These are phyloP conservation scores for Eupithecia pulchellata DNA, from an alignment of 2,888 invertebrate species.

Conservation along the genomic window DNA sequence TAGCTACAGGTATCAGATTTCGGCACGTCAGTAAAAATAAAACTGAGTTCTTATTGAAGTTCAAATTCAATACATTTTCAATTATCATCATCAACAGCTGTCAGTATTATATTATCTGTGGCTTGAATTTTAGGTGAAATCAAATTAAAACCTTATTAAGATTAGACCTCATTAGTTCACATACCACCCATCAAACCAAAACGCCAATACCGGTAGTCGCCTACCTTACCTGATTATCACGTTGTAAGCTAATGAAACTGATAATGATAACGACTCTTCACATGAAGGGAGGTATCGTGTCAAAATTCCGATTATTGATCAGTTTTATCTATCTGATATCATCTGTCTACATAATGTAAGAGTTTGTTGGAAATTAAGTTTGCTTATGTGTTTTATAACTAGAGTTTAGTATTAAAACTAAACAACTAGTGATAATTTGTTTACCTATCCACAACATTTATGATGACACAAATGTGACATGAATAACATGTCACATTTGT, in stretches of 20 bases:
- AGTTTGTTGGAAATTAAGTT: neutral
- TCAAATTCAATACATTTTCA: neutral
- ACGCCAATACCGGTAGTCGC: neutral
- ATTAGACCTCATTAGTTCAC: no score
- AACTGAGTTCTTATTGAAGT: neutral
- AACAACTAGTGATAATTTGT: no score
- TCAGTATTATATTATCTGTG: neutral
- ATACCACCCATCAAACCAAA: neutral
- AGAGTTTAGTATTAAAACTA: neutral
- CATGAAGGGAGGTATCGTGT: neutral
- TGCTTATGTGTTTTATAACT: neutral
- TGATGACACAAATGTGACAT: no score
- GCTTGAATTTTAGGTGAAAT: neutral
- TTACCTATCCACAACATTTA: no score
- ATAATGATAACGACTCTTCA: neutral
- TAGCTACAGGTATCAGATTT: no score
- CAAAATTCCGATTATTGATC: constrained; percentile 8
- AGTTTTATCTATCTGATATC: constrained; percentile 4
- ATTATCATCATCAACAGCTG: neutral
- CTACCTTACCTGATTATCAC: constrained; percentile 11
- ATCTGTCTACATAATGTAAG: neutral
- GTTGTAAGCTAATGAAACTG: constrained; percentile 49
- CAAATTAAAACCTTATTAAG: neutral
- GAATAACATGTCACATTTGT: no score
- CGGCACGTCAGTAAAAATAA: no score